Evolutionary conservation across 1,140 invertebrate species (phyloP).

Genomic region (Drosophila equinoxialis): DNA sequence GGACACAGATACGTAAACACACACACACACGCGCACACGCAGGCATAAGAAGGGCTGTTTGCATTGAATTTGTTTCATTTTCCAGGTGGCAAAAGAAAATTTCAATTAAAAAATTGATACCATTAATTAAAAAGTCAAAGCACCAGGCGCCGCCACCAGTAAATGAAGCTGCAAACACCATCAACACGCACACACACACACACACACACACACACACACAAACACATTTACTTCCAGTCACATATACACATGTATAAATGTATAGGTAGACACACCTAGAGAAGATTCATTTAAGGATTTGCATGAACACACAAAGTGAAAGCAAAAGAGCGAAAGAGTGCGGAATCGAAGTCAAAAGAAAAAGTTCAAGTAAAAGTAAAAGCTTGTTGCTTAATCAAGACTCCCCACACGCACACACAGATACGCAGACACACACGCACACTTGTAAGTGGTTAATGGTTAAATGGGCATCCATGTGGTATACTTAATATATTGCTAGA

Average conservation of each 20-base stretch:
- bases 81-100: constrained; percentile 25
- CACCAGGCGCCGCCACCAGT: constrained; percentile 4
- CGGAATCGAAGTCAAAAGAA: constrained; percentile 2
- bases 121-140: constrained; percentile 36
- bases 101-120: constrained; percentile 29
- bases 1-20: neutral
- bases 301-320: constrained; percentile 29
- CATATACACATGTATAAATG: neutral
- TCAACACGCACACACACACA: neutral
- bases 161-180: constrained; percentile 1
- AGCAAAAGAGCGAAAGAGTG: neutral
- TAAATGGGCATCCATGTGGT: neutral
- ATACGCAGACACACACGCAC: neutral
- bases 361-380: constrained; percentile 5
- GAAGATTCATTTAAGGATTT: neutral
- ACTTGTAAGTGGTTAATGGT: neutral
- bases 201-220: neutral
- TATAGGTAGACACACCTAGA: neutral
- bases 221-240: neutral
- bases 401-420: neutral
- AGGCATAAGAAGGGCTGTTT: constrained; percentile 7
- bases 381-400: constrained; percentile 9
- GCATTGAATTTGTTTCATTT: constrained; percentile 17
- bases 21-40: neutral
- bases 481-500: neutral